Percentiles rank a stretch among this genome's conserved stretches.
Conservation (phyloP, 2,888 invertebrate species). For the Patella caerulea region DNA sequence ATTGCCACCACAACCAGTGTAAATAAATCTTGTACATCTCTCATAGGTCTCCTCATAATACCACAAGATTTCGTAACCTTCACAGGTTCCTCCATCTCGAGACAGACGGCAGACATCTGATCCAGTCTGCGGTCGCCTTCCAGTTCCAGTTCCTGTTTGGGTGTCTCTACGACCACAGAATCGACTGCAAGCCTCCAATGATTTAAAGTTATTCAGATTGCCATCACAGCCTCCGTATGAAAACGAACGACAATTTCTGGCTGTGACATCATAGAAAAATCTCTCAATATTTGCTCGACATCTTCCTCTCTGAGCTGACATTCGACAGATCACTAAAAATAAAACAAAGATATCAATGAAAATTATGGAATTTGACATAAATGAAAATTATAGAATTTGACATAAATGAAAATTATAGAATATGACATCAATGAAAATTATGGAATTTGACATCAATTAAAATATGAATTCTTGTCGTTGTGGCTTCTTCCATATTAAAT, state of each 20-base stretch:
- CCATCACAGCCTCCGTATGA: constrained; percentile 90
- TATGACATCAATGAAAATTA: no score
- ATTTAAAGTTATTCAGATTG: constrained; percentile 76
- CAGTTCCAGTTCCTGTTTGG: background rate
- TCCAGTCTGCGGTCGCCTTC: background rate
- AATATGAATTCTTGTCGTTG: no score
- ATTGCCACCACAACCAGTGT: constrained; percentile 87
- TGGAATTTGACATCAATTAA: no score
- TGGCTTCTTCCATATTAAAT: no score
- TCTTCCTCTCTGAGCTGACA: constrained; percentile 51
- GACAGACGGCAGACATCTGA: constrained; percentile 31
- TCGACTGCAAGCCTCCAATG: constrained; percentile 42
- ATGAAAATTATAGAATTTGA: no score
- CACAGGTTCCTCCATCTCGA: constrained; percentile 41
- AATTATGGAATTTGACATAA: no score
- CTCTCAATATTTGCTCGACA: constrained; percentile 52
- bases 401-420: no score
- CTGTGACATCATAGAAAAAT: constrained; percentile 77
- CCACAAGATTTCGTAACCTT: constrained; percentile 72
- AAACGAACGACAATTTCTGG: constrained; percentile 82
- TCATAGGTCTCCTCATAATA: constrained; percentile 79
- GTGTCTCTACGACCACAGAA: constrained; percentile 33
- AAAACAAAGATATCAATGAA: no score
- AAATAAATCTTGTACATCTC: constrained; percentile 81
- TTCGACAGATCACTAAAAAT: constrained; percentile 39